phyloP scores from a whole-genome alignment of 2,797 vertebrate species.

The Danio aesculapii region DNA sequence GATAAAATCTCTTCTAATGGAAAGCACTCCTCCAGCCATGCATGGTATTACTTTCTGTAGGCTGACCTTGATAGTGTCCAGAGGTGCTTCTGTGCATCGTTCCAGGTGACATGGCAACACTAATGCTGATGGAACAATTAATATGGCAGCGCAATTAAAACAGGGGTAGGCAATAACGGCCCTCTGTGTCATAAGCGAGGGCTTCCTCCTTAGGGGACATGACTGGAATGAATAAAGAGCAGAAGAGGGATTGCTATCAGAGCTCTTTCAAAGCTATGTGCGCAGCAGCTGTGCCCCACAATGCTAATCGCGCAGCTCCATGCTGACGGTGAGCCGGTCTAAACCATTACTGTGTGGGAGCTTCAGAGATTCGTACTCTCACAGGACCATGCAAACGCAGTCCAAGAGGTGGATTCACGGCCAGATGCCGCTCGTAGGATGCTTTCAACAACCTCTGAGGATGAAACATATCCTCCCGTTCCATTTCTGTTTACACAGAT shows the following conservation, averaged over 20 bases:
- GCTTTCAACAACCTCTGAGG: constrained; percentile 72
- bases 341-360: constrained; percentile 74
- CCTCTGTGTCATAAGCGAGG: constrained; percentile 48
- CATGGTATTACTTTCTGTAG: constrained; percentile 76
- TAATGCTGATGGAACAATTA: constrained; percentile 68
- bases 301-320: constrained; percentile 67
- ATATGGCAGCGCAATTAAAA: constrained; percentile 67
- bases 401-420: constrained; percentile 78
- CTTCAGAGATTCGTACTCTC: constrained; percentile 75
- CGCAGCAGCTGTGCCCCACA: constrained; percentile 64
- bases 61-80: constrained; percentile 77
- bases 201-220: constrained; percentile 55
- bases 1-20: constrained; percentile 75
- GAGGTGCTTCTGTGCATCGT: constrained; percentile 62
- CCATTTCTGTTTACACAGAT: constrained; percentile 41
- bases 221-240: constrained; percentile 57
- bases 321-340: constrained; percentile 67
- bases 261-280: constrained; percentile 48
- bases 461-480: constrained; percentile 56
- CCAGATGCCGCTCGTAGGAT: constrained; percentile 79
- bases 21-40: constrained; percentile 72
- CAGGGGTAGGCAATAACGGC: constrained; percentile 56
- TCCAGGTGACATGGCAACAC: constrained; percentile 71
- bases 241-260: constrained; percentile 40
- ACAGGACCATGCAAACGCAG: constrained; percentile 75